phyloP scores from a whole-genome alignment of 2,888 invertebrate species.

The Eristalis pertinax region DNA sequence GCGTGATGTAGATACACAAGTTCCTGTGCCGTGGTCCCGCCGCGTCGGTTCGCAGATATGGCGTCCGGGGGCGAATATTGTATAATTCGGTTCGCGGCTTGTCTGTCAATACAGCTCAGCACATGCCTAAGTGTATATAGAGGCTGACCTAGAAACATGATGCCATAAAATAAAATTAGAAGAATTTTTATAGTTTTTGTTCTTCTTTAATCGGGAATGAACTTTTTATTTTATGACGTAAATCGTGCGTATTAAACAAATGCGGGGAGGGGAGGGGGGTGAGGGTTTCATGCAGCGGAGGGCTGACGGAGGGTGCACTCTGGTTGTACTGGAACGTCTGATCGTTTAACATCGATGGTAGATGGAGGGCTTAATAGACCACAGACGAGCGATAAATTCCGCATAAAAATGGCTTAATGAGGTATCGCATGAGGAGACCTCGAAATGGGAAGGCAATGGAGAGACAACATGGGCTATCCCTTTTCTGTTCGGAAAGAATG shows the following conservation, averaged over 20 bases:
- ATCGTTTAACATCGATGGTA: not conserved
- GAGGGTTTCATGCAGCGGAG: not conserved
- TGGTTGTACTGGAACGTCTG: not conserved
- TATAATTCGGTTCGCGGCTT: constrained; percentile 19
- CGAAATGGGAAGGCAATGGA: not conserved
- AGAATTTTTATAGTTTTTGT: constrained; percentile 33
- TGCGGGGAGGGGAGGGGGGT: no score
- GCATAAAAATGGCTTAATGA: constrained; percentile 28
- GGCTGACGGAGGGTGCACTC: not conserved
- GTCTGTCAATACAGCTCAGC: constrained; percentile 37
- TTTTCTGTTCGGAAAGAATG: not conserved
- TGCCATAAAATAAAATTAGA: constrained; percentile 57
- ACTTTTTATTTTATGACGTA: constrained; percentile 11
- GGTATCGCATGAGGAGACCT: constrained; percentile 11
- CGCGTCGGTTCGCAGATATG: not conserved
- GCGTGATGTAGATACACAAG: not conserved
- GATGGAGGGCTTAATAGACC: constrained; percentile 13
- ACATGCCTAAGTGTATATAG: constrained; percentile 36
- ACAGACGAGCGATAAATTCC: constrained; percentile 2
- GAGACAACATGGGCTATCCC: not conserved
- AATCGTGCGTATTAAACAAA: not conserved
- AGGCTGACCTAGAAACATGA: constrained; percentile 56
- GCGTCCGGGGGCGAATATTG: constrained; percentile 12
- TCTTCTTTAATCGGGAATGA: constrained; percentile 15
- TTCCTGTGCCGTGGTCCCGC: not conserved